A percentile compares a stretch with the other conserved stretches of the same genome.
Evolutionary conservation across 2,113 vertebrate species (phyloP).

Genomic region (Plotosus lineatus): DNA sequence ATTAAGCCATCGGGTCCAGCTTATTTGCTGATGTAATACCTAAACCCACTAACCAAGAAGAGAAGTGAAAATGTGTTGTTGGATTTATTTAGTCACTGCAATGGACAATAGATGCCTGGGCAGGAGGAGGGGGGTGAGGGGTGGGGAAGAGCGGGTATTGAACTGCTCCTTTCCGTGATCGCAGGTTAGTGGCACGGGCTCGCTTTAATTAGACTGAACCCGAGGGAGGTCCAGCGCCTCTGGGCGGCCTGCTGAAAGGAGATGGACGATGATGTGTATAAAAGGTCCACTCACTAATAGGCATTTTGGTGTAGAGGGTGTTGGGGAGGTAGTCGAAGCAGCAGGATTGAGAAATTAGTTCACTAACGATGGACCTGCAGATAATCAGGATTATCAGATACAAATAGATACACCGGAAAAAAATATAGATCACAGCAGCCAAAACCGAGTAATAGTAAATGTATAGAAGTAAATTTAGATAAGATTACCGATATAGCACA

Average conservation of each 20-base stretch:
- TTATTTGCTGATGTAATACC: slow-evolving; percentile 64
- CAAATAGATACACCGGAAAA: not conserved
- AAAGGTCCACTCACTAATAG: slow-evolving; percentile 40
- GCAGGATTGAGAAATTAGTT: slow-evolving; percentile 69
- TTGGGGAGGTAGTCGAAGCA: slow-evolving; percentile 70
- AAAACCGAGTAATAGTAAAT: not conserved
- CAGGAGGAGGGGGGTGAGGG: slow-evolving; percentile 51
- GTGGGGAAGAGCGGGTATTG: slow-evolving; percentile 52
- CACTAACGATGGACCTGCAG: slow-evolving; percentile 58
- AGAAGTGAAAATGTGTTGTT: slow-evolving; percentile 72
- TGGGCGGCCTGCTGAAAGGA: slow-evolving; percentile 72
- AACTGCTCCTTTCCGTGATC: slow-evolving; percentile 65
- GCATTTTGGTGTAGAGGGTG: not conserved
- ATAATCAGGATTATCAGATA: slow-evolving; percentile 17
- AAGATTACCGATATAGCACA: not conserved
- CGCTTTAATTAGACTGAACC: slow-evolving; percentile 81
- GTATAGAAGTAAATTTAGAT: not conserved
- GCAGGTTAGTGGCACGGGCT: slow-evolving; percentile 74
- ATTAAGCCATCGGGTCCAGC: slow-evolving; percentile 70
- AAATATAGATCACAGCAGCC: not conserved
- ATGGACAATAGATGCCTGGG: slow-evolving; percentile 61
- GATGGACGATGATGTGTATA: slow-evolving; percentile 71
- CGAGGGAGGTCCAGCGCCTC: slow-evolving; percentile 72
- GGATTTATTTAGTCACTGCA: slow-evolving; percentile 65
- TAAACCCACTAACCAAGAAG: slow-evolving; percentile 65